phyloP scores from a whole-genome alignment of 2,888 invertebrate genomes.

The Nezara viridula region DNA sequence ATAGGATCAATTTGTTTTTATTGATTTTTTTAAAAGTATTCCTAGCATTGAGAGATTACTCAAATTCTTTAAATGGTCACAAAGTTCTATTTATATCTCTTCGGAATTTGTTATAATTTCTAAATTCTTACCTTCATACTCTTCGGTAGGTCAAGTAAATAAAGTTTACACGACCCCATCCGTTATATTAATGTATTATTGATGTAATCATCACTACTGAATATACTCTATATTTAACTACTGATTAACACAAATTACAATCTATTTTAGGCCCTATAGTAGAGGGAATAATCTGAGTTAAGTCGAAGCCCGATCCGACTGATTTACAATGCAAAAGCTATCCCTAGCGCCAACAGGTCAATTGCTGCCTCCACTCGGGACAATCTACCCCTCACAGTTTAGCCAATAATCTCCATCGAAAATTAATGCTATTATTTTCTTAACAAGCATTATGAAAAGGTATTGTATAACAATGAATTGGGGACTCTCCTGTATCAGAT shows the following conservation, averaged over 20 bases:
- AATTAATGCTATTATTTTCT: no score
- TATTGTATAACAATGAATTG: no score
- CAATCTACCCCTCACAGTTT: neutral
- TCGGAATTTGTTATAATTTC: no score
- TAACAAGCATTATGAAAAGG: no score
- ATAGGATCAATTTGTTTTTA: neutral
- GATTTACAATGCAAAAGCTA: slow-evolving; percentile 15
- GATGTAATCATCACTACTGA: neutral
- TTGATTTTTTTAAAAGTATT: neutral
- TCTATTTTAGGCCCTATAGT: neutral
- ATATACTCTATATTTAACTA: neutral
- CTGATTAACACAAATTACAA: neutral
- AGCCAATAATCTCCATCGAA: neutral
- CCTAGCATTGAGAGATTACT: neutral
- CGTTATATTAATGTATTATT: no score
- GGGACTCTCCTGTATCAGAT: no score
- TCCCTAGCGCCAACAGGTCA: neutral
- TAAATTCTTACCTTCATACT: no score
- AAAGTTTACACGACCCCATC: no score
- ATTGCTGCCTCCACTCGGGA: neutral
- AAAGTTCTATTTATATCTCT: no score
- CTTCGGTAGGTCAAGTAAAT: no score
- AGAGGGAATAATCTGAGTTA: neutral
- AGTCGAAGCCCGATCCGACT: neutral
- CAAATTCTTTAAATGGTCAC: neutral